Evolutionary conservation across 2,888 invertebrate species (phyloP).

Genomic region (Craniophora ligustri): DNA sequence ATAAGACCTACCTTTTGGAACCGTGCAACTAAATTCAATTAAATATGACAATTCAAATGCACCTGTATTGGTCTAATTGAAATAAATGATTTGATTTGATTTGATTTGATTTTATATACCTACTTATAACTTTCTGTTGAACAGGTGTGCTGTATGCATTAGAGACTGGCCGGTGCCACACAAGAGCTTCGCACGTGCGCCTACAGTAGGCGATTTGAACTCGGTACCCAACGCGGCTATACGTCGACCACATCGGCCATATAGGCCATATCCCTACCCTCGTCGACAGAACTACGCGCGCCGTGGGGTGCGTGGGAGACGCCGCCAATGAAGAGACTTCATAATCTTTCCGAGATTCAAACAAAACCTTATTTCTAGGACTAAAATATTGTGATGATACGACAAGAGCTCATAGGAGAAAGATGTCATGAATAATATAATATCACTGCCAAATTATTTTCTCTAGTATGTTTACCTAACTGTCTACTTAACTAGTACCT

Average conservation of each 20-base stretch:
- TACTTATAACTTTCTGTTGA: slow-evolving; percentile 15
- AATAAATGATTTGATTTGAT: no score
- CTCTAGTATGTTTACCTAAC: slow-evolving; percentile 24
- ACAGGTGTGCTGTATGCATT: slow-evolving; percentile 82
- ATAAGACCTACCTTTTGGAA: no score
- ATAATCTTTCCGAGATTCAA: slow-evolving; percentile 36
- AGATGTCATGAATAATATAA: slow-evolving; percentile 17
- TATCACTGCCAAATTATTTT: slow-evolving; percentile 51
- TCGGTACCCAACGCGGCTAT: slow-evolving; percentile 73
- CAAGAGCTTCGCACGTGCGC: slow-evolving; percentile 42
- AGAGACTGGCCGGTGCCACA: slow-evolving; percentile 66
- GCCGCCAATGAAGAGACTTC: slow-evolving; percentile 54
- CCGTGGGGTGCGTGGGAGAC: slow-evolving; percentile 66
- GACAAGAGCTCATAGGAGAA: slow-evolving; percentile 21
- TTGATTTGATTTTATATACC: background rate
- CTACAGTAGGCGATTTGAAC: slow-evolving; percentile 65
- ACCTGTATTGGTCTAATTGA: no score
- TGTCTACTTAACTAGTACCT: no score
- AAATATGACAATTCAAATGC: no score
- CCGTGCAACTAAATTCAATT: no score
- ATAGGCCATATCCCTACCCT: no score
- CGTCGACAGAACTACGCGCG: slow-evolving; percentile 45
- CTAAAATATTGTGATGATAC: slow-evolving; percentile 51
- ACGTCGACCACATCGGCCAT: slow-evolving; percentile 44
- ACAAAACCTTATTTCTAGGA: slow-evolving; percentile 40